Conservation (phyloP, 2,113 vertebrate genomes). For the Macroglossus sobrinus region DNA sequence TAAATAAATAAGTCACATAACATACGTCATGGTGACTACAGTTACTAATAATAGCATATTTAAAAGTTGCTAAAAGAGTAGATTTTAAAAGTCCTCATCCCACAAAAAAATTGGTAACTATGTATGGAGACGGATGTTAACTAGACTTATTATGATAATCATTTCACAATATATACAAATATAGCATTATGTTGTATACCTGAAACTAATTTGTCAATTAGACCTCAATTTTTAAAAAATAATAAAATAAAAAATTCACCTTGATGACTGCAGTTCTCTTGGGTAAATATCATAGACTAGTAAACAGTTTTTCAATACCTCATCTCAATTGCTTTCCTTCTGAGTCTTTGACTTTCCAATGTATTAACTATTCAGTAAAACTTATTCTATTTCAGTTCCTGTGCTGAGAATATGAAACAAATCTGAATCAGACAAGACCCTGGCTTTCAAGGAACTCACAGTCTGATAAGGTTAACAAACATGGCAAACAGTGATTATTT, state of each 20-base stretch:
- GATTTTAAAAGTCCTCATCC: background rate
- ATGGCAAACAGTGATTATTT: background rate
- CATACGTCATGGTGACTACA: background rate
- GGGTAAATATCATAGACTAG: background rate
- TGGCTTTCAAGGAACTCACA: background rate
- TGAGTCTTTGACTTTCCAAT: background rate
- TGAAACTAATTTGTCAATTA: background rate
- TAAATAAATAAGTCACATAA: background rate
- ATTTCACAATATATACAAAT: background rate
- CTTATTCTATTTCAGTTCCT: background rate
- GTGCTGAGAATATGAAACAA: conserved; percentile 6
- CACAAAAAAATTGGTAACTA: background rate
- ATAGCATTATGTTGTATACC: background rate
- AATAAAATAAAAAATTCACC: background rate
- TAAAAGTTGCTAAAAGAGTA: background rate
- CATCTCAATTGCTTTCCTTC: background rate
- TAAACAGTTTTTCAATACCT: background rate
- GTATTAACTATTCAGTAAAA: background rate
- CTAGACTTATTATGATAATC: background rate
- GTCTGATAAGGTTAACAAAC: background rate
- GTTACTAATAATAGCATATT: background rate
- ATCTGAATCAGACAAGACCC: background rate
- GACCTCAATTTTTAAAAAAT: background rate
- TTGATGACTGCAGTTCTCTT: background rate
- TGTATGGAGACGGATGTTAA: background rate